Conservation (phyloP, 2,888 invertebrate genomes). For the Caenorhabditis parvicauda region DNA sequence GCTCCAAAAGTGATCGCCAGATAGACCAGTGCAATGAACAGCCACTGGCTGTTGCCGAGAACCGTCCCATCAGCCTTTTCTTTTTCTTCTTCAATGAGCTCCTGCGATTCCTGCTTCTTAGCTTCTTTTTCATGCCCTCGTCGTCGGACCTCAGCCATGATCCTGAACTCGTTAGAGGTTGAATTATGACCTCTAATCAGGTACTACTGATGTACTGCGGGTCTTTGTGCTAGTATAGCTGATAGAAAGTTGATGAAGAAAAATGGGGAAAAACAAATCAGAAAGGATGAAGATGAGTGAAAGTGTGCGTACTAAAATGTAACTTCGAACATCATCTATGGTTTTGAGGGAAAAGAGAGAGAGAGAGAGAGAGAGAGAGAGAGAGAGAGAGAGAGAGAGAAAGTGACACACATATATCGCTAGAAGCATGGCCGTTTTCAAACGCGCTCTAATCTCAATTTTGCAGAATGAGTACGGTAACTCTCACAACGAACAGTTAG, state of each 20-base stretch:
- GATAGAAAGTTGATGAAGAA: neutral
- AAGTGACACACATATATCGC: too few species aligned
- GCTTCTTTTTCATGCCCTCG: conserved; percentile 10
- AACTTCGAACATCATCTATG: neutral
- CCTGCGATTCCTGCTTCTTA: neutral
- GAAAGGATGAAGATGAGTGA: neutral
- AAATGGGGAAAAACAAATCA: neutral
- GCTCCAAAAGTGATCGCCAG: conserved; percentile 12
- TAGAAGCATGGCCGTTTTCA: conserved; percentile 1
- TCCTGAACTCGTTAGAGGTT: neutral
- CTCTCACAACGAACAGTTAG: too few species aligned
- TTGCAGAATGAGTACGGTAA: too few species aligned
- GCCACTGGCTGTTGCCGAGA: conserved; percentile 26
- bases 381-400: conserved; percentile 7
- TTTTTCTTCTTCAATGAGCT: neutral
- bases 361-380: conserved; percentile 5
- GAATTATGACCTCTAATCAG: neutral
- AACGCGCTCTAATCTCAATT: too few species aligned
- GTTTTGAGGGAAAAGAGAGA: conserved; percentile 8
- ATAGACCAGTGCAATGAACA: conserved; percentile 18
- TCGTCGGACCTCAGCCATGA: conserved; percentile 17
- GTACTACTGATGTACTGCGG: too few species aligned
- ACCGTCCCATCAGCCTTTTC: conserved; percentile 6
- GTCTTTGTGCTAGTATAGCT: neutral
- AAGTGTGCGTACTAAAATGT: too few species aligned